phyloP scores from a whole-genome alignment of 2,888 invertebrate species.

The Meiosimyza decipiens region DNA sequence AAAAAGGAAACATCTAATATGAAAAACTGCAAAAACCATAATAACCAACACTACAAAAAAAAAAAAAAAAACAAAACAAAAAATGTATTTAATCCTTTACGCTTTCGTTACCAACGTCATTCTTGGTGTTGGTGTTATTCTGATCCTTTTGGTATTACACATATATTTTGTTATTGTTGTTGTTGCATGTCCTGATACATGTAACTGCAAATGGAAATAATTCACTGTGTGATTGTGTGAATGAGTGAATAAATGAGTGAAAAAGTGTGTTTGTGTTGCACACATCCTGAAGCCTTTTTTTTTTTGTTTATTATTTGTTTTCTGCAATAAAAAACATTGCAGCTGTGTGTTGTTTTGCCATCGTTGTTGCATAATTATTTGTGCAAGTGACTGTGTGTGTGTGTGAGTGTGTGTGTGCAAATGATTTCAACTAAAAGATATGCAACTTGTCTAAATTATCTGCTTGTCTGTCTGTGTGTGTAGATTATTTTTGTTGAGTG shows the following conservation, averaged over 20 bases:
- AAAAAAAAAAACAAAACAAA: constrained; percentile 15
- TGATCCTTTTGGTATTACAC: neutral
- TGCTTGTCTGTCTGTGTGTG: constrained; percentile 29
- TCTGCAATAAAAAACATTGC: neutral
- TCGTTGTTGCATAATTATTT: constrained; percentile 34
- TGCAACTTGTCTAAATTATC: constrained; percentile 36
- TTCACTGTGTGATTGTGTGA: constrained; percentile 29
- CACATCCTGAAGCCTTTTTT: constrained; percentile 10
- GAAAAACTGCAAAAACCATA: constrained; percentile 18
- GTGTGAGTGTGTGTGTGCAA: constrained; percentile 1
- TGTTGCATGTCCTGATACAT: constrained; percentile 25
- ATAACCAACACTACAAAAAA: constrained; percentile 10
- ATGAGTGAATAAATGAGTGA: neutral
- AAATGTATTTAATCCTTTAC: constrained; percentile 20
- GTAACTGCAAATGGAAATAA: constrained; percentile 28
- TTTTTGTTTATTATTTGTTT: neutral
- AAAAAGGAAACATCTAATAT: neutral
- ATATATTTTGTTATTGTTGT: constrained; percentile 14
- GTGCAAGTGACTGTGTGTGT: neutral
- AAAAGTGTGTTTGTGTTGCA: constrained; percentile 1
- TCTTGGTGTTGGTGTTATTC: constrained; percentile 4
- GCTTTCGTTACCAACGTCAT: constrained; percentile 2
- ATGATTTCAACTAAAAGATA: constrained; percentile 35
- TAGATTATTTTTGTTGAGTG: constrained; percentile 32
- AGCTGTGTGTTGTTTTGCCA: constrained; percentile 7